Percentiles rank a stretch among this genome's conserved stretches.
These are phyloP conservation scores for Drosophila kanapiae DNA, from an alignment of 1,140 invertebrate species.

Conservation along the genomic window DNA sequence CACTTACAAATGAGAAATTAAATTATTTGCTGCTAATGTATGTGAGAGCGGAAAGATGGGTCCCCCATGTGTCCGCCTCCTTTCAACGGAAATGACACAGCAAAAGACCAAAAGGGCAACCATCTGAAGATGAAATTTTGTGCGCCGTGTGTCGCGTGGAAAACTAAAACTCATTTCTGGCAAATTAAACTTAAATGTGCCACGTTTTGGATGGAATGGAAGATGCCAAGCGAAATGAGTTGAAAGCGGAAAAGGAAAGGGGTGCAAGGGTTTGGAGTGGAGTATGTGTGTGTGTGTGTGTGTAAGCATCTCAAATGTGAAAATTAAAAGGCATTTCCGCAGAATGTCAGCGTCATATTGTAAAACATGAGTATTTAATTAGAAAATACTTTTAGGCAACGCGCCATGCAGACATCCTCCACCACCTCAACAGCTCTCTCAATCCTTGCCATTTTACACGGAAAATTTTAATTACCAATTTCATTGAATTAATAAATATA, in stretches of 20 bases:
- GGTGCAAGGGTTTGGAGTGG: not conserved
- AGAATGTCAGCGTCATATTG: slow-evolving; percentile 84
- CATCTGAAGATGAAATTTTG: slow-evolving; percentile 69
- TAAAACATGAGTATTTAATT: slow-evolving; percentile 85
- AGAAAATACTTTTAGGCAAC: slow-evolving; percentile 78
- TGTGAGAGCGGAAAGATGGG: slow-evolving; percentile 8
- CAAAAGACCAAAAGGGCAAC: slow-evolving; percentile 64
- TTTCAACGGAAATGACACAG: slow-evolving; percentile 74
- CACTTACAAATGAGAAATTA: slow-evolving; percentile 77
- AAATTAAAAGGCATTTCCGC: slow-evolving; percentile 84
- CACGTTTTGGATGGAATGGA: slow-evolving; percentile 48
- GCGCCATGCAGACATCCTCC: slow-evolving; percentile 26
- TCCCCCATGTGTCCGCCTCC: slow-evolving; percentile 17
- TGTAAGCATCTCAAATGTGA: slow-evolving; percentile 75
- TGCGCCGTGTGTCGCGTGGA: slow-evolving; percentile 60
- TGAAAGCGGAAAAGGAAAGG: slow-evolving; percentile 44
- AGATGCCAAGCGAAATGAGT: slow-evolving; percentile 68
- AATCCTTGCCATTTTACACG: not conserved
- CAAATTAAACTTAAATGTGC: slow-evolving; percentile 83
- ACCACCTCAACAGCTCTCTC: slow-evolving; percentile 12
- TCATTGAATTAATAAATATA: not conserved
- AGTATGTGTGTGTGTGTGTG: slow-evolving; percentile 18
- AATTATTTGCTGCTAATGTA: slow-evolving; percentile 82
- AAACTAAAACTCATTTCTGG: slow-evolving; percentile 84
- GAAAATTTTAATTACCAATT: not conserved